Evolutionary conservation across 2,888 invertebrate species (phyloP).

Genomic region (Drosophila mettleri): DNA sequence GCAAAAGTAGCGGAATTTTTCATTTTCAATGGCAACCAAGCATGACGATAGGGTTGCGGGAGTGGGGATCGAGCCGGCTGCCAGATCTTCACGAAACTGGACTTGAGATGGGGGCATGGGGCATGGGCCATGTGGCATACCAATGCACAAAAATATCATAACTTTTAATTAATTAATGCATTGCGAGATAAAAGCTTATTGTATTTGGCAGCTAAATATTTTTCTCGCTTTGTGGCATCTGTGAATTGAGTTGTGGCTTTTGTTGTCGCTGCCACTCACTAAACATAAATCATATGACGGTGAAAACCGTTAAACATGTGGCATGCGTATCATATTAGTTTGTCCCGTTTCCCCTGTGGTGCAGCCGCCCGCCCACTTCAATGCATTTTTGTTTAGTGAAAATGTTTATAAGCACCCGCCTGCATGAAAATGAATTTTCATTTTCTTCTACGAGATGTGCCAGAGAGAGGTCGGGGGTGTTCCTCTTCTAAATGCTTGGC

Average conservation of each 20-base stretch:
- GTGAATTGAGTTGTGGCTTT: constrained; percentile 42
- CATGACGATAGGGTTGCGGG: constrained; percentile 30
- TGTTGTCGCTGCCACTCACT: constrained; percentile 36
- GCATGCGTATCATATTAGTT: constrained; percentile 6
- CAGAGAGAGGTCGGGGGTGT: constrained; percentile 12
- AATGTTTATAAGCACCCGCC: constrained; percentile 47
- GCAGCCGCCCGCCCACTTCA: constrained; percentile 47
- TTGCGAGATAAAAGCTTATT: constrained; percentile 29
- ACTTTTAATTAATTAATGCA: constrained; percentile 48
- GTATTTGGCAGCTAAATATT: constrained; percentile 22
- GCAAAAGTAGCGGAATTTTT: constrained; percentile 78
- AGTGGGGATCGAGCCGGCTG: constrained; percentile 20
- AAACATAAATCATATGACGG: constrained; percentile 48
- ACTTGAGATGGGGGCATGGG: neutral
- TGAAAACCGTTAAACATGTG: constrained; percentile 41
- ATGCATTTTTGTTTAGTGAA: constrained; percentile 63
- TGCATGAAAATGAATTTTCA: constrained; percentile 63
- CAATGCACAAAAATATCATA: constrained; percentile 20
- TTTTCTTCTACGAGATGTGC: constrained; percentile 25
- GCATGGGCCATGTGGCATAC: neutral
- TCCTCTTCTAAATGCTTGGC: constrained; percentile 21
- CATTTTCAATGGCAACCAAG: constrained; percentile 66
- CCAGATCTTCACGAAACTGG: constrained; percentile 6
- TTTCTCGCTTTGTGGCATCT: constrained; percentile 31
- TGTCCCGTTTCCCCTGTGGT: constrained; percentile 1